These are phyloP conservation scores for Chinchilla lanigera DNA, from an alignment of 2,113 vertebrate species.

Conservation along the genomic window DNA sequence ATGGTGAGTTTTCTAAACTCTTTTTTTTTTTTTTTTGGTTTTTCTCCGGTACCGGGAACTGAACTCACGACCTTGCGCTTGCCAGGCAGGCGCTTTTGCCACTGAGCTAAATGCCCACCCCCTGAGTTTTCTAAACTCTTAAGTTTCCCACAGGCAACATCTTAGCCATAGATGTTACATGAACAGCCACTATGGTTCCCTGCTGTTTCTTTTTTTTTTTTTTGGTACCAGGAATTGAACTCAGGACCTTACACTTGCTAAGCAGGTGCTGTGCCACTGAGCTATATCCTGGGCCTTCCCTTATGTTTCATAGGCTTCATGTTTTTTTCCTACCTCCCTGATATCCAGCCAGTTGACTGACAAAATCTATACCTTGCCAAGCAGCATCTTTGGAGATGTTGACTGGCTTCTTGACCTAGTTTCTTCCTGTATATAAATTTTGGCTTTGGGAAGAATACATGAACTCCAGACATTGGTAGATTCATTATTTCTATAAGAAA, in stretches of 20 bases:
- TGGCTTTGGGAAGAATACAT: background rate
- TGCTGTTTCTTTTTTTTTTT: background rate
- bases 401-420: background rate
- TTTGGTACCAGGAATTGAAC: no score
- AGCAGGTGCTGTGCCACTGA: no score
- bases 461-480: background rate
- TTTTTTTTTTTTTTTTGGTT: no score
- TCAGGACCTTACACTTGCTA: no score
- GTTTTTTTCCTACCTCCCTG: background rate
- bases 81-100: no score
- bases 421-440: background rate
- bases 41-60: no score
- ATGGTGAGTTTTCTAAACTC: background rate
- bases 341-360: background rate
- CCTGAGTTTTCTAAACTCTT: background rate
- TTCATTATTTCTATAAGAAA: background rate
- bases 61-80: no score
- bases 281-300: background rate
- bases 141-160: background rate
- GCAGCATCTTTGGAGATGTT: background rate
- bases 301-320: background rate
- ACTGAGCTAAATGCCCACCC: no score
- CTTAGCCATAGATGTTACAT: background rate
- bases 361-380: background rate
- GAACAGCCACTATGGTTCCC: no score